Conservation (phyloP, 1,140 invertebrate genomes). For the Agrypnia vestita region DNA sequence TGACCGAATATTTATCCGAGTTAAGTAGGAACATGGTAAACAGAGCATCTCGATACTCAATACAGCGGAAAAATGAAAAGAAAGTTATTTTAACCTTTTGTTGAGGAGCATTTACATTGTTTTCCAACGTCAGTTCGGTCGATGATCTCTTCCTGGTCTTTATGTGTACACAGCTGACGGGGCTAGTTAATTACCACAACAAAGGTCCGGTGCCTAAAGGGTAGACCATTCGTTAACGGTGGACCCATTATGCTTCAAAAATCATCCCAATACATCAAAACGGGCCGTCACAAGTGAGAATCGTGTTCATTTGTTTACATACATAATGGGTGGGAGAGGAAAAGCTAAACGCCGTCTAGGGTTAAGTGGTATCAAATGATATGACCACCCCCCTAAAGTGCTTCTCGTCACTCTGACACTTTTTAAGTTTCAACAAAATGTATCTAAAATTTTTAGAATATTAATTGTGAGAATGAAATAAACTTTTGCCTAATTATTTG, state of each 20-base stretch:
- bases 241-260: slow-evolving; percentile 57
- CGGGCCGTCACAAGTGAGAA: slow-evolving; percentile 1
- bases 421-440: too few species aligned
- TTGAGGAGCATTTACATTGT: not conserved
- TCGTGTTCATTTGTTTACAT: slow-evolving; percentile 11
- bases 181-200: slow-evolving; percentile 60
- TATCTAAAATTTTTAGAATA: too few species aligned
- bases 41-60: not conserved
- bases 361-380: not conserved
- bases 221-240: slow-evolving; percentile 56
- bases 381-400: too few species aligned
- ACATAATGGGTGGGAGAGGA: not conserved
- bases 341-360: not conserved
- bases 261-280: slow-evolving; percentile 50
- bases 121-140: slow-evolving; percentile 3
- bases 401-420: too few species aligned
- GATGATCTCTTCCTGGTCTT: not conserved
- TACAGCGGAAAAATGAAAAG: not conserved
- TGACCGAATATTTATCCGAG: not conserved
- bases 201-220: slow-evolving; percentile 54
- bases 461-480: too few species aligned
- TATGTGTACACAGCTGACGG: slow-evolving; percentile 56
- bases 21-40: too few species aligned
- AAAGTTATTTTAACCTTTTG: slow-evolving; percentile 7
- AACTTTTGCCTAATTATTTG: too few species aligned